Conservation (phyloP, 2,113 vertebrate species). For the Addax nasomaculatus region DNA sequence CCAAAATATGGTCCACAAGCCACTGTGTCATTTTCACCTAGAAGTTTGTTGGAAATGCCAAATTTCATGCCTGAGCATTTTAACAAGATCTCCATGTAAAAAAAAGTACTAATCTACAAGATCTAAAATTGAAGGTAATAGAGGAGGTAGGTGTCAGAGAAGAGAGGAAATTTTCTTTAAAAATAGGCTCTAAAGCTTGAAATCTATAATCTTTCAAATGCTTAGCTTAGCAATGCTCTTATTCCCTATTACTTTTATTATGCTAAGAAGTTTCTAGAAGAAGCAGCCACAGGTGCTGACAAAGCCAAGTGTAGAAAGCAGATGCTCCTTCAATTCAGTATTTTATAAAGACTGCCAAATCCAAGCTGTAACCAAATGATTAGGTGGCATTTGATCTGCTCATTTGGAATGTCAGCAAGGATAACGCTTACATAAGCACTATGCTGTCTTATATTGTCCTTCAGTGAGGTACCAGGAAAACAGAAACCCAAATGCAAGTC, state of each 20-base stretch:
- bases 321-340: slow-evolving; percentile 69
- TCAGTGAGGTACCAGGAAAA: slow-evolving; percentile 15
- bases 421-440: slow-evolving; percentile 58
- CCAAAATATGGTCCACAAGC: neutral
- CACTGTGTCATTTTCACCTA: neutral
- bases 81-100: neutral
- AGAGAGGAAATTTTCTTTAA: neutral
- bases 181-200: neutral
- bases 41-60: neutral
- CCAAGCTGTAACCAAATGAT: slow-evolving; percentile 64
- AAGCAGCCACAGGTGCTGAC: slow-evolving; percentile 55
- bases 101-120: neutral
- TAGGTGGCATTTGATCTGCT: slow-evolving; percentile 71
- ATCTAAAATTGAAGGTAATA: neutral
- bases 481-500: neutral
- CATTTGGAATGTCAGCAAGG: slow-evolving; percentile 53
- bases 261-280: slow-evolving; percentile 68
- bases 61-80: neutral
- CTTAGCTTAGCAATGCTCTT: slow-evolving; percentile 49
- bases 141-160: neutral
- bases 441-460: slow-evolving; percentile 49
- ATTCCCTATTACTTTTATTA: slow-evolving; percentile 66
- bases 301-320: slow-evolving; percentile 51
- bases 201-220: neutral
- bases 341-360: slow-evolving; percentile 53